These are phyloP conservation scores for Podocnemis expansa DNA, from an alignment of 2,113 vertebrate genomes.

Conservation along the genomic window DNA sequence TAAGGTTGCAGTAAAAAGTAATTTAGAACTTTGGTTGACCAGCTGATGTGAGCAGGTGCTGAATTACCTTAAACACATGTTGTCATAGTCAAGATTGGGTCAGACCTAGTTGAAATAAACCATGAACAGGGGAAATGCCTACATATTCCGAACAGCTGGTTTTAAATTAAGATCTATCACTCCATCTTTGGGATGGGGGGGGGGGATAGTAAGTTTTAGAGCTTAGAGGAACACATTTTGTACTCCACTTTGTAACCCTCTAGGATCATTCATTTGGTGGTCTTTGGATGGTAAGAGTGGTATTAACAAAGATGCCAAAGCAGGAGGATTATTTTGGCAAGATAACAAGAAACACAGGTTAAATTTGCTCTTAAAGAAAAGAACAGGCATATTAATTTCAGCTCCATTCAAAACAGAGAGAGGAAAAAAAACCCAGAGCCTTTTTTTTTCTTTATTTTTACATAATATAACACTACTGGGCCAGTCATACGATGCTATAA, in stretches of 20 bases:
- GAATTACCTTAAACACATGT: background rate
- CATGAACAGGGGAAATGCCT: background rate
- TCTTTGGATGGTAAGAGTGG: accelerated
- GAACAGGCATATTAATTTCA: background rate
- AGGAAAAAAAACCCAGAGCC: background rate
- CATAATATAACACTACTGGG: background rate
- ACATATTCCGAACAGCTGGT: background rate
- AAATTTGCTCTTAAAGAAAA: background rate
- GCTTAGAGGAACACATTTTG: background rate
- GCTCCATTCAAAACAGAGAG: background rate
- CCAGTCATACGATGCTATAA: background rate
- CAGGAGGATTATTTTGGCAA: background rate
- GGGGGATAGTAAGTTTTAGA: too few species aligned
- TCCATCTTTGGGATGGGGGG: background rate
- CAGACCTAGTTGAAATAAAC: background rate
- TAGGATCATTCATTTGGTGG: background rate
- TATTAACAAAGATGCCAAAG: background rate
- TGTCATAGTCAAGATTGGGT: background rate
- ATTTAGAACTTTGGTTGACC: background rate
- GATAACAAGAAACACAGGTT: background rate
- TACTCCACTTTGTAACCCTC: background rate
- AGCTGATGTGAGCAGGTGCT: background rate
- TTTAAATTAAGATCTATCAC: background rate
- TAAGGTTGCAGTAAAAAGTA: background rate
- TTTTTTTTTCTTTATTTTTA: background rate